Evolutionary conservation across 2,797 vertebrate species (phyloP).

Genomic region (Hydrophis major): DNA sequence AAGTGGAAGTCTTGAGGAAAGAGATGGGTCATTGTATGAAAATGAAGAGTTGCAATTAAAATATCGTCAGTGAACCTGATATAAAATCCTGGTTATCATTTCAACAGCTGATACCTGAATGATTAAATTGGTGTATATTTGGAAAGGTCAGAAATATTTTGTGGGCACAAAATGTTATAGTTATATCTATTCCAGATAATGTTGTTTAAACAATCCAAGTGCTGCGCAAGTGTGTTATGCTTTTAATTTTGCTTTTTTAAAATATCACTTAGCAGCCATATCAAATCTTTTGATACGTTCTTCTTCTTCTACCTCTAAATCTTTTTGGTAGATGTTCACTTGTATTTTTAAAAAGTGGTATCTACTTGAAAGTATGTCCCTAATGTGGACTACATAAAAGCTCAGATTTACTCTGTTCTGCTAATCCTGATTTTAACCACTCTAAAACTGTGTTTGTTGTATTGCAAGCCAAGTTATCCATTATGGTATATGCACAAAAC

Average conservation of each 20-base stretch:
- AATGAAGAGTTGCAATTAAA: neutral
- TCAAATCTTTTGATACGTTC: neutral
- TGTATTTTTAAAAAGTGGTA: neutral
- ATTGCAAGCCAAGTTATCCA: no score
- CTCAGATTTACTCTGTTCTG: neutral
- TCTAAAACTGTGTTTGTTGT: neutral
- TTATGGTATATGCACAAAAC: neutral
- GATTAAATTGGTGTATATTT: neutral
- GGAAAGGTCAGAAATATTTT: neutral
- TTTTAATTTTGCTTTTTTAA: neutral
- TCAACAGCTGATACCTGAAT: neutral
- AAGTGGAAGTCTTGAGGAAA: neutral
- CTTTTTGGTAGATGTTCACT: neutral
- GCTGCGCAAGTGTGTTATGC: neutral
- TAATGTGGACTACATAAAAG: neutral
- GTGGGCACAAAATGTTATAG: neutral
- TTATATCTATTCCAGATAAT: neutral
- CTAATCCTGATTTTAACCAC: neutral
- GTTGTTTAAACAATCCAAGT: neutral
- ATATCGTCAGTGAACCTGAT: neutral
- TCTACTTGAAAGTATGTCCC: neutral
- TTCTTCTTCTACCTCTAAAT: neutral
- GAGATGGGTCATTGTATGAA: neutral
- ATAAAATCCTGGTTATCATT: neutral
- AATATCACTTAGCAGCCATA: neutral